Base-by-base conservation (phyloP, 2,797 vertebrate genomes). In the Pangasius sanitwongsei region DNA sequence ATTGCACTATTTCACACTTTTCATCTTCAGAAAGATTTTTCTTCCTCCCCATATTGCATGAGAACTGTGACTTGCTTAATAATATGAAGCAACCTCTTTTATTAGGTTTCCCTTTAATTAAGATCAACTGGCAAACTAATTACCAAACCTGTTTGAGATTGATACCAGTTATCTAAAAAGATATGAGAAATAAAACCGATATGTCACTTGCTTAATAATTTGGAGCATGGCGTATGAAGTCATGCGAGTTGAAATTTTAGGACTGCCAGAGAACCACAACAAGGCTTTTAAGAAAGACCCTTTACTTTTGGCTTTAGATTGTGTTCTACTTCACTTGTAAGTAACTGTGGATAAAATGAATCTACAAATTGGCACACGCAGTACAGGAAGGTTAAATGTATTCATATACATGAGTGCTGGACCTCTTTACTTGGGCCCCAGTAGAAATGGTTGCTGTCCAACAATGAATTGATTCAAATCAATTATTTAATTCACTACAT, bases 391-490 rank as follows among this genome's bases (percentile, higher is more conserved):
- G 57, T 53, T 55, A 18, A 77, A 85, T 6, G 23, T 69, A 44
- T 67, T 59, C 18, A 61, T 44, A 69, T 63, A 65, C 53, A 67
- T 25, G 67, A 8, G 37, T 57, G 41, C 31, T 57, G 25, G 41
- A 20, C 83, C 63, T 70, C 69, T 69, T 57, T 86, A 81, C 53
- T 65, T 87, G 55, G 59, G 61, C 41, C 70, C 77, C 81, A 81
- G 53, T 25, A 13, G 55, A 90, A 87, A 89, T 86, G 44, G 77
- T 88, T 59, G 48, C 74, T 83, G 78, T 75, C 81, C 85, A 87
- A 87, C 83, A 92, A 91, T 91, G 78, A 92, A 92, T 90, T 91
- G 89, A 89, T 90, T 91, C 72, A 86, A 89, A 89, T 91, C 63
- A 87, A 87, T 91, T 87, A 91, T 69, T 65, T 88, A 77, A 90